Evolutionary conservation across 2,888 invertebrate species (phyloP).

Genomic region (Tetramorium bicarinatum): DNA sequence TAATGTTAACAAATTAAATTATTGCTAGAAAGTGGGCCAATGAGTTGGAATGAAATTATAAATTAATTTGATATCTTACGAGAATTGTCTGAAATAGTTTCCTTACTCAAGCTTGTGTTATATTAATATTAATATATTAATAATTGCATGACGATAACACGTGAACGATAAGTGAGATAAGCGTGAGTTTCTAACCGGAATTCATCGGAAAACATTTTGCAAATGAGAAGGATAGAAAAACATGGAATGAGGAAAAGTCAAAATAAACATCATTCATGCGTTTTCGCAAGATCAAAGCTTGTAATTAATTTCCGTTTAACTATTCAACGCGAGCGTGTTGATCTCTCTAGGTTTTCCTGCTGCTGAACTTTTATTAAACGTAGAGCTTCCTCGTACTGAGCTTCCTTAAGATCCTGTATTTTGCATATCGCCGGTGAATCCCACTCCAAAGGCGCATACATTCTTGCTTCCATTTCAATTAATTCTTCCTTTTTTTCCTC

Average conservation of each 20-base stretch:
- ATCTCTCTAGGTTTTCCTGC: neutral
- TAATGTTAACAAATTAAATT: neutral
- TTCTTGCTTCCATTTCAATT: constrained; percentile 70
- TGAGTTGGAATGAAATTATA: neutral
- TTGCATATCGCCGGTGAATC: constrained; percentile 69
- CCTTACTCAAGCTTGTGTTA: neutral
- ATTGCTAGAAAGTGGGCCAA: neutral
- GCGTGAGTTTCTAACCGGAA: neutral
- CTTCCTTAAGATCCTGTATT: constrained; percentile 79
- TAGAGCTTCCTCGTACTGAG: constrained; percentile 78
- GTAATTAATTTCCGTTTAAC: neutral
- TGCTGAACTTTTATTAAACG: constrained; percentile 80
- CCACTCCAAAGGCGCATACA: constrained; percentile 78
- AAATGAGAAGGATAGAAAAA: neutral
- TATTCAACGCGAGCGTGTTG: neutral
- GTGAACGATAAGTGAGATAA: neutral
- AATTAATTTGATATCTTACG: neutral
- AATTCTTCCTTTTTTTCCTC: constrained; percentile 62
- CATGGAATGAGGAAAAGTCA: neutral
- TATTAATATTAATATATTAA: too few relatives aligned
- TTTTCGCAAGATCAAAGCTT: neutral
- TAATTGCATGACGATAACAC: neutral
- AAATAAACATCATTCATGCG: neutral
- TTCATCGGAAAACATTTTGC: neutral
- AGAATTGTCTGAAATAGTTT: neutral